Evolutionary conservation across 2,113 vertebrate species (phyloP).

Genomic region (Paracanthobrama guichenoti): DNA sequence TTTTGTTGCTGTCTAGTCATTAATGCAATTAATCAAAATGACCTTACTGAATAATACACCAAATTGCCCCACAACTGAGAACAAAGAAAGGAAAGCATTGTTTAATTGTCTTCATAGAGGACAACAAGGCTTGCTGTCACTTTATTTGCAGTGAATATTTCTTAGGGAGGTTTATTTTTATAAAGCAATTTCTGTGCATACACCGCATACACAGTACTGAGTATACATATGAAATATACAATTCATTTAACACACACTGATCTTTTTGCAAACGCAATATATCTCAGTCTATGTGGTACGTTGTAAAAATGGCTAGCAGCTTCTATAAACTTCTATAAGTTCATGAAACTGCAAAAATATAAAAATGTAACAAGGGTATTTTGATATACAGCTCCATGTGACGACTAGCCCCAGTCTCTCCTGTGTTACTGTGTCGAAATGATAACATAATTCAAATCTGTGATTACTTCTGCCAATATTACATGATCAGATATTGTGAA

Average conservation of each 20-base stretch:
- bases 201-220: neutral
- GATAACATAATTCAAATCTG: neutral
- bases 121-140: neutral
- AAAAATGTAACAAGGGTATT: neutral
- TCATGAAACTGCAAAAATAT: neutral
- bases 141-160: neutral
- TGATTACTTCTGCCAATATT: neutral
- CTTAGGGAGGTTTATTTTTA: neutral
- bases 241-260: neutral
- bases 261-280: neutral
- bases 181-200: neutral
- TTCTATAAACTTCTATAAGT: neutral
- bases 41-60: slow-evolving; percentile 39
- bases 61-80: neutral
- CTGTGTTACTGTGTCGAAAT: neutral
- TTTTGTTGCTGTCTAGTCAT: slow-evolving; percentile 58
- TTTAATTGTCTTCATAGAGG: neutral
- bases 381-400: neutral
- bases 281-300: neutral
- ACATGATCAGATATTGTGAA: neutral
- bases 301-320: neutral
- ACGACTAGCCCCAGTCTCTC: neutral
- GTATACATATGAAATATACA: neutral
- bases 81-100: neutral
- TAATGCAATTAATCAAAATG: slow-evolving; percentile 54